Conservation (phyloP, 2,797 vertebrate species). For the Scolopax rusticola region DNA sequence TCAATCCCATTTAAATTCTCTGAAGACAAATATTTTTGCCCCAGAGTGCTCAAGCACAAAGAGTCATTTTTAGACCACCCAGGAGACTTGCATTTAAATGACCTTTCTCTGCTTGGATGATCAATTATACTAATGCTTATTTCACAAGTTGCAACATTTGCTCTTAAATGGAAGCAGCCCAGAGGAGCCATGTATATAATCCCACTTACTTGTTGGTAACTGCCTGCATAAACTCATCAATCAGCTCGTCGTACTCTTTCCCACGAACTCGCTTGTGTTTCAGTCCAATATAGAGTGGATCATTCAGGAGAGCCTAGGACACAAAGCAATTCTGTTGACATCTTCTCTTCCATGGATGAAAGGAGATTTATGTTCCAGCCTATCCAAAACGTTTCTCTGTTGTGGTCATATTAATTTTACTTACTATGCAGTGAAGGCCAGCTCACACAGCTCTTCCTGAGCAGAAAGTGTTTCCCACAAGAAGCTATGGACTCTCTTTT, state of each 20-base stretch:
- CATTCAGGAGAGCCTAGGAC: conserved; percentile 88
- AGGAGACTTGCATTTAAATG: not conserved
- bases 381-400: not conserved
- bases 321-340: conserved; percentile 65
- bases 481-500: not conserved
- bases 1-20: conserved; percentile 15
- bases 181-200: not conserved
- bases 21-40: conserved; percentile 22
- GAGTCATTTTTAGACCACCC: conserved; percentile 50
- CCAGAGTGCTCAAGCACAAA: not conserved
- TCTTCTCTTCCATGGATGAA: not conserved
- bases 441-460: not conserved
- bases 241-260: conserved; percentile 92
- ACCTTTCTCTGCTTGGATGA: conserved; percentile 18
- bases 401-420: not conserved
- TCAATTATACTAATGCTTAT: conserved; percentile 42
- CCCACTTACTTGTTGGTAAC: conserved; percentile 93
- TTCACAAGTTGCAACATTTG: conserved; percentile 35
- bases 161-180: conserved; percentile 48
- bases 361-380: not conserved
- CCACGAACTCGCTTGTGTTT: conserved; percentile 94
- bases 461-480: not conserved
- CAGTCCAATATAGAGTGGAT: conserved; percentile 97
- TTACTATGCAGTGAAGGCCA: not conserved
- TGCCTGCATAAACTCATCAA: conserved; percentile 98